A percentile compares a stretch with the other conserved stretches of the same genome.
phyloP scores from a whole-genome alignment of 2,797 vertebrate genomes.

The Thamnophis elegans region DNA sequence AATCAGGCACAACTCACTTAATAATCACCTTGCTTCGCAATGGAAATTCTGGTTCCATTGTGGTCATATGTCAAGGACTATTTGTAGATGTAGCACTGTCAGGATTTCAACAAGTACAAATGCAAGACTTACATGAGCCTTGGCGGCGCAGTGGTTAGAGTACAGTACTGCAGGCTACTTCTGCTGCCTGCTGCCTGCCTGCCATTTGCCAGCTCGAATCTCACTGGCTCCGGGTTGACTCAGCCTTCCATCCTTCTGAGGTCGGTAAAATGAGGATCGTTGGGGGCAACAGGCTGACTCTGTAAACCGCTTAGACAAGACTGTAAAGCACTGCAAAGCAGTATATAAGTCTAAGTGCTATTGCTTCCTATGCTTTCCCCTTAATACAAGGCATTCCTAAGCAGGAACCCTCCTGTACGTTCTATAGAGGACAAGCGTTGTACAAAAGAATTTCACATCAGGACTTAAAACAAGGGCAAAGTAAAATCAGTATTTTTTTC shows the following conservation, averaged over 20 bases:
- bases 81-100: neutral
- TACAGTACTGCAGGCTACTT: too few species aligned
- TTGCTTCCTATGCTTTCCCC: neutral
- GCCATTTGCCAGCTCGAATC: too few species aligned
- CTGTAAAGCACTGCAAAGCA: too few species aligned
- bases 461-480: neutral
- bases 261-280: too few species aligned
- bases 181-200: too few species aligned
- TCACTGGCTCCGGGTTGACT: too few species aligned
- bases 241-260: too few species aligned
- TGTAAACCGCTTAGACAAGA: too few species aligned
- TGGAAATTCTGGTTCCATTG: neutral
- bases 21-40: neutral
- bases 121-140: neutral
- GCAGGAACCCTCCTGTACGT: neutral
- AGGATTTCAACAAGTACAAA: neutral
- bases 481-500: neutral
- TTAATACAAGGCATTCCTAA: neutral
- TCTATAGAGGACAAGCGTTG: neutral
- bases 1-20: neutral
- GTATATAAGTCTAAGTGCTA: too few species aligned
- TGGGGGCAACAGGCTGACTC: too few species aligned
- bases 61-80: too few species aligned
- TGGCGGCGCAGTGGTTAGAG: too few species aligned
- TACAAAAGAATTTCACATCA: neutral